Base-by-base conservation (phyloP, 2,113 vertebrate genomes). In the Tragulus kanchil region DNA sequence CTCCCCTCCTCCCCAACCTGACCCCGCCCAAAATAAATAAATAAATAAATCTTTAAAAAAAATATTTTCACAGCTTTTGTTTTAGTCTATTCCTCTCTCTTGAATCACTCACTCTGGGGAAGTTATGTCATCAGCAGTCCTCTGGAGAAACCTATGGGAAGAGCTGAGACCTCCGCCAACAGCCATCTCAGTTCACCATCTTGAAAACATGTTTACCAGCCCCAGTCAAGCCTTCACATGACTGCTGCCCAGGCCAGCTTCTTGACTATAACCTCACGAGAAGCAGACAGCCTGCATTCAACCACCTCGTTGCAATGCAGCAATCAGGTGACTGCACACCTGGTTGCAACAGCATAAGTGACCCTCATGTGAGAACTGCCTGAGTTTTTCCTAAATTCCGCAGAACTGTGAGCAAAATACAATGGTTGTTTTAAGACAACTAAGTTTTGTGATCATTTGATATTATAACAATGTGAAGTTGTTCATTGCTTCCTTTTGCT, bases 231-330 rank as follows among this genome's bases (percentile, higher is more conserved):
- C 88, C 31, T 90, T 90, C 59, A 28, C 21, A 19, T 19, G 25
- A 64, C 31, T 36, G 21, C 14, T 6, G 6, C 59, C 15, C 23
- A 52, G 23, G 13, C 28, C 28, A 64, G 5, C 6, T 1, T 52
- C 58, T n/a, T 78, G 45, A 52, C 1, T 0, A 9, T 64, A 45
- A 31, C 48, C 25, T 78, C 6, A 0, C 6, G 36, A 64, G n/a
- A 86, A n/a, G 52, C 8, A 42, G 17, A 59, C 8, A 12, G 26
- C 62, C 17, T 54, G 62, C 8, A 2, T 82, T 17, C 36, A 36
- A 36, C 36, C 36, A 36, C 36, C 36, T 36, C 36, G 36, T n/a
- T n/a, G n/a, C n/a, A n/a, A n/a, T n/a, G n/a, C n/a, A n/a, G n/a
- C n/a, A n/a, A 52, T 58, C 36, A 9, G 6, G 23, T 48, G 36